Percentiles rank a stretch among this genome's conserved stretches.
These are phyloP conservation scores for Athalia cordata DNA, from an alignment of 2,888 invertebrate species.

Conservation along the genomic window DNA sequence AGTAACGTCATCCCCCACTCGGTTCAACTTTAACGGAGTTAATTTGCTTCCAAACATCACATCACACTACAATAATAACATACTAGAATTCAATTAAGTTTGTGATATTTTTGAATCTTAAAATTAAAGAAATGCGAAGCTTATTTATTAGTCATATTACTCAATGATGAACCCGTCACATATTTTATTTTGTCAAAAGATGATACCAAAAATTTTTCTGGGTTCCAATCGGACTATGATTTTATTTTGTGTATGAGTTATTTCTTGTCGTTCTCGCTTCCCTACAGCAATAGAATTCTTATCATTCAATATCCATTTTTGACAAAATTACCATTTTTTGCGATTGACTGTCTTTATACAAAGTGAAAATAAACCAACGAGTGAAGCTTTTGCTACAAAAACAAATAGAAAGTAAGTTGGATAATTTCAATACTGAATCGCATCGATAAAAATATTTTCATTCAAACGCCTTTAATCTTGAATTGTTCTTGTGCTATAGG, in stretches of 20 bases:
- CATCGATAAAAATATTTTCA: neutral
- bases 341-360: neutral
- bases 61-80: neutral
- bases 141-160: too few relatives aligned
- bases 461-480: constrained; percentile 28
- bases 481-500: neutral
- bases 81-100: constrained; percentile 26
- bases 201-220: too few relatives aligned
- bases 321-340: neutral
- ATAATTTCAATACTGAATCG: neutral
- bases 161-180: too few relatives aligned
- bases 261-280: too few relatives aligned
- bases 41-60: constrained; percentile 8
- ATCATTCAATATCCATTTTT: neutral
- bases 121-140: neutral
- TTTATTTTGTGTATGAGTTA: too few relatives aligned
- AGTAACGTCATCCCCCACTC: neutral
- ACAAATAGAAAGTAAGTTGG: neutral
- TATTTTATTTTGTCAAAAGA: too few relatives aligned
- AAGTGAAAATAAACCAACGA: neutral
- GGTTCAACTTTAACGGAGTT: neutral
- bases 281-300: neutral
- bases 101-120: constrained; percentile 36
- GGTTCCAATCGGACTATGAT: too few relatives aligned
- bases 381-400: neutral